Base-by-base conservation (phyloP, 1,140 invertebrate genomes). In the Tetraneura akinire region DNA sequence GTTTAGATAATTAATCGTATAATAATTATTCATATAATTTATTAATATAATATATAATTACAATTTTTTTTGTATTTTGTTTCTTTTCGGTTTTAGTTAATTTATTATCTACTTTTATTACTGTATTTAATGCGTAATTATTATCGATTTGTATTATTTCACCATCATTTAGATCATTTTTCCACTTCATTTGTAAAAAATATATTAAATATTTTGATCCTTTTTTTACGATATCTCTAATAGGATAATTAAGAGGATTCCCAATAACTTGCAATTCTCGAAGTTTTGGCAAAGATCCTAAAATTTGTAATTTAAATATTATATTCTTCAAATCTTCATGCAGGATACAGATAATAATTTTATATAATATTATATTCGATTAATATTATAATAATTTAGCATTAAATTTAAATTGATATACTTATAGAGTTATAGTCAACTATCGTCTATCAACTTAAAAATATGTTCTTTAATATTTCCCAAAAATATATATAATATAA, bases 131-230 rank as follows among this genome's bases (percentile, higher is more conserved):
- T 68, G 8, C 37, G 23, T 29, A 13, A 29, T 68, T 47, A 21
- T 47, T 47, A 14, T 37, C 32, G 10, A 26, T 26, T n/a, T 21
- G 13, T 26, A 49, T 26, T 2, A 13, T 26, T 23, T 70, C 66
- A 9, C 2, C 11, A 49, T 26, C 45, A 70, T 23, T 70, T 70
- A 47, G n/a, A 23, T 70, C 23, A 16, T 4, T 47, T 47, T 47
- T 70, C 73, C 73, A 76, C 45, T 76, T 32, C n/a, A 42, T 29
- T 76, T 76, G 53, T 60, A 76, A 57, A 57, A 55, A 76, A 5
- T 32, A 4, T 55, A 76, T 57, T 60, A 76, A 76, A 45, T 76
- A 76, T 76, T 76, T 76, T 16, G 73, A 76, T 60, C 73, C 73
- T 60, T 60, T 76, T 76, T 57, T 76, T n/a, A 76, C n/a, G 0